These are phyloP conservation scores for Atta texana DNA, from an alignment of 1,140 invertebrate genomes.

Conservation along the genomic window DNA sequence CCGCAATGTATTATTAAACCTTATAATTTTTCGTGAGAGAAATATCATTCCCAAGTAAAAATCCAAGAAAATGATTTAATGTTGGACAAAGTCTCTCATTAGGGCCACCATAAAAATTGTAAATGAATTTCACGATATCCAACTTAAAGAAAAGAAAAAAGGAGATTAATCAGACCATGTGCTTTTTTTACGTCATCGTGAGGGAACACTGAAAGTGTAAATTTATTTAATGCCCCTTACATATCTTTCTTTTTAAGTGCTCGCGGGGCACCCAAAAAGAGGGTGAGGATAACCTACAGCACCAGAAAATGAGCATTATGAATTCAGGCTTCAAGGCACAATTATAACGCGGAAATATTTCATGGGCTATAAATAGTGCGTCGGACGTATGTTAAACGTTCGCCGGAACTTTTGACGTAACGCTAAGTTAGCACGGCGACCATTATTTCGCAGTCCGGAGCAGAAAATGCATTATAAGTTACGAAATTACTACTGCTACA, in stretches of 20 bases:
- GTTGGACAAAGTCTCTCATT: conserved; percentile 33
- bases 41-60: neutral
- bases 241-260: conserved; percentile 65
- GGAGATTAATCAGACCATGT: conserved; percentile 52
- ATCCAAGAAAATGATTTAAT: neutral
- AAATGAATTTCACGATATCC: conserved; percentile 55
- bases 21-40: neutral
- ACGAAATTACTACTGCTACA: conserved; percentile 66
- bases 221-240: conserved; percentile 62
- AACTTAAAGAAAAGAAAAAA: conserved; percentile 1
- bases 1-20: neutral
- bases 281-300: conserved; percentile 7
- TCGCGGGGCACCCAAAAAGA: neutral
- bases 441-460: conserved; percentile 67
- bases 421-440: conserved; percentile 67
- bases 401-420: conserved; percentile 73
- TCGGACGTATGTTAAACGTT: conserved; percentile 73
- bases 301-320: conserved; percentile 44
- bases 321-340: conserved; percentile 68
- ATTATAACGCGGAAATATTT: conserved; percentile 74
- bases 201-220: conserved; percentile 35
- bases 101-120: conserved; percentile 43
- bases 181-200: conserved; percentile 9
- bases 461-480: conserved; percentile 73
- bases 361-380: conserved; percentile 68